A percentile compares a stretch with the other conserved stretches of the same genome.
Conservation (phyloP, 1,140 invertebrate species). For the Leptonema lineaticorne region DNA sequence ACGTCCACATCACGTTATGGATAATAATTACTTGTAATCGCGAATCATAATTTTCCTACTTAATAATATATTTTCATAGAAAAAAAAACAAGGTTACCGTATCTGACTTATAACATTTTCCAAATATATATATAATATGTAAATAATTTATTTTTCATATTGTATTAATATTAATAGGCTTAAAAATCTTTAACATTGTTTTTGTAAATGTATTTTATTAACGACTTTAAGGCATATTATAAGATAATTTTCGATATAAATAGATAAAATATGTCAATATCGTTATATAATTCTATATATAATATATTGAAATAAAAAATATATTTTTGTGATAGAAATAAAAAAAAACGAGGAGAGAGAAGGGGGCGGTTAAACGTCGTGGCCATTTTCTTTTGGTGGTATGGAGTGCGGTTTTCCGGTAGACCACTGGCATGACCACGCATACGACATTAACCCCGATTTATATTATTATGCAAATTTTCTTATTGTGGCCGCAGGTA, state of each 20-base stretch:
- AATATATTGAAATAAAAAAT: too few species aligned
- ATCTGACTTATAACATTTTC: too few species aligned
- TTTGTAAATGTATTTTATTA: too few species aligned
- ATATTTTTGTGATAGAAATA: not conserved
- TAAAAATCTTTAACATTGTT: too few species aligned
- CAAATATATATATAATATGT: too few species aligned
- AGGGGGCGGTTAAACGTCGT: constrained; percentile 1
- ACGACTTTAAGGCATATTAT: not conserved
- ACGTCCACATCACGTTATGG: too few species aligned
- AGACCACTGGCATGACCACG: constrained; percentile 44
- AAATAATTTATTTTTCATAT: too few species aligned
- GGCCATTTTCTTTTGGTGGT: constrained; percentile 17
- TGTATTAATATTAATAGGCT: too few species aligned
- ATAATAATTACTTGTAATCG: constrained; percentile 17
- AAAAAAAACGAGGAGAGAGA: too few species aligned
- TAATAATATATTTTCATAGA: not conserved
- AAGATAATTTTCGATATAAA: constrained; percentile 1
- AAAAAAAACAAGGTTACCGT: too few species aligned
- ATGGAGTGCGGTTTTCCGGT: constrained; percentile 10
- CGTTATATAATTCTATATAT: not conserved
- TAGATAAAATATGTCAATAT: not conserved
- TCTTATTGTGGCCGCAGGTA: constrained; percentile 39
- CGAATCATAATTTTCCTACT: not conserved
- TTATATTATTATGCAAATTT: constrained; percentile 55
- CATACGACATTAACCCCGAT: constrained; percentile 54